A percentile compares a stretch with the other conserved stretches of the same genome.
phyloP scores from a whole-genome alignment of 2,113 vertebrate genomes.

The Sakesphorus luctuosus region DNA sequence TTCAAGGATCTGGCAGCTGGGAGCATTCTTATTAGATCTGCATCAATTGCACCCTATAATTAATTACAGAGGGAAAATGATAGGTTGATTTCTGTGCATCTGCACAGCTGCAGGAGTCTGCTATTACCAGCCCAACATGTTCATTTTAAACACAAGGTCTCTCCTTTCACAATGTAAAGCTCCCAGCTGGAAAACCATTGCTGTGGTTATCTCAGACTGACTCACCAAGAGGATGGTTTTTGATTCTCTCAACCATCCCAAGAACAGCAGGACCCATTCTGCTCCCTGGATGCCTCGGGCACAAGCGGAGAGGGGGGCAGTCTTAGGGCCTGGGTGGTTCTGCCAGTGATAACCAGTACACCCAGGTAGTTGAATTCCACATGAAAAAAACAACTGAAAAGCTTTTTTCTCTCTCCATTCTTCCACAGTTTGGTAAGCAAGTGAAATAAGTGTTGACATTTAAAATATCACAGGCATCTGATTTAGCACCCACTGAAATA shows the following conservation, averaged over 20 bases:
- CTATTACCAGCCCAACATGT: conserved; percentile 12
- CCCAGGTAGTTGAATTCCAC: not conserved
- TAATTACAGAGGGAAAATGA: conserved; percentile 65
- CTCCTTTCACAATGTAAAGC: not conserved
- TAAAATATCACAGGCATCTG: not conserved
- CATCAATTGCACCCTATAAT: conserved; percentile 65
- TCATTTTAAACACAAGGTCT: not conserved
- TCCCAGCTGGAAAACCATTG: not conserved
- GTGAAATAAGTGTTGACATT: not conserved
- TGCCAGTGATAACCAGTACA: not conserved
- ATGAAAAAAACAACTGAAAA: not conserved
- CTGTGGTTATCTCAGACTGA: not conserved
- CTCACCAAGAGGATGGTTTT: not conserved
- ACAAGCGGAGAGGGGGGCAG: not conserved
- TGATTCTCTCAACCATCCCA: not conserved
- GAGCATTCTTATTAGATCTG: conserved; percentile 63
- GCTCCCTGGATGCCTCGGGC: not conserved
- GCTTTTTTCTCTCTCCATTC: not conserved
- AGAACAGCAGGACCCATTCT: not conserved
- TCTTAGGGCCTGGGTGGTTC: not conserved
- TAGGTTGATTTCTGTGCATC: conserved; percentile 55
- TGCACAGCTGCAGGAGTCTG: conserved; percentile 53
- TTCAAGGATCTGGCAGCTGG: conserved; percentile 52
- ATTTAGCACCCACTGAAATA: not conserved
- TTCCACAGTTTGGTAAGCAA: not conserved